A percentile compares a stretch with the other conserved stretches of the same genome.
These are phyloP conservation scores for Poecilia picta DNA, from an alignment of 2,797 vertebrate species.

Conservation along the genomic window DNA sequence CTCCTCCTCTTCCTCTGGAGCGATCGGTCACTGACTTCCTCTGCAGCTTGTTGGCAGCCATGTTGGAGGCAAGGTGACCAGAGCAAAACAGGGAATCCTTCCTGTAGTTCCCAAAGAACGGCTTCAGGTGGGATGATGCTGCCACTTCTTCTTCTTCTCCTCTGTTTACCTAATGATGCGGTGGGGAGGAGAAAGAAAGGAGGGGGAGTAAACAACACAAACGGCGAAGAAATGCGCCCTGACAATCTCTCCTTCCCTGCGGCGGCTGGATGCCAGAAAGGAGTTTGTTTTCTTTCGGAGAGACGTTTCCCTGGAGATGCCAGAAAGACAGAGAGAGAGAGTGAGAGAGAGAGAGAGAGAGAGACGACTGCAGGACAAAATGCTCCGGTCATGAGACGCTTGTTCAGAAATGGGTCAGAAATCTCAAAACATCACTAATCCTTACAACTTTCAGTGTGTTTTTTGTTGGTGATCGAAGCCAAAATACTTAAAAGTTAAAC, in stretches of 20 bases:
- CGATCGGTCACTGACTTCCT: constrained; percentile 57
- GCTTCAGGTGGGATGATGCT: constrained; percentile 68
- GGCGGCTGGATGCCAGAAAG: constrained; percentile 83
- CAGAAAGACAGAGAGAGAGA: constrained; percentile 51
- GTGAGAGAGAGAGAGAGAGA: constrained; percentile 64
- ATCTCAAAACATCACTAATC: constrained; percentile 20
- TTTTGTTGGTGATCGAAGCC: constrained; percentile 9
- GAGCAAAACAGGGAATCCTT: constrained; percentile 73
- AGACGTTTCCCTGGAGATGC: constrained; percentile 87
- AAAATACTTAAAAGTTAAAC: background rate
- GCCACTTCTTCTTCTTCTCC: constrained; percentile 47
- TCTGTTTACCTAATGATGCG: constrained; percentile 79
- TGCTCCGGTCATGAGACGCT: constrained; percentile 87
- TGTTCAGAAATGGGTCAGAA: constrained; percentile 86
- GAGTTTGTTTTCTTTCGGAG: constrained; percentile 84
- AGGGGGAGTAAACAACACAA: constrained; percentile 31
- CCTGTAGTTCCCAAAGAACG: constrained; percentile 70
- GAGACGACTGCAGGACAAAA: constrained; percentile 85
- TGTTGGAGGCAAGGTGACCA: constrained; percentile 80
- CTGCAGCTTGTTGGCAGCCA: constrained; percentile 64
- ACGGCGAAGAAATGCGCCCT: constrained; percentile 83
- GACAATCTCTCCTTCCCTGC: constrained; percentile 86
- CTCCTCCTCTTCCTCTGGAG: constrained; percentile 37
- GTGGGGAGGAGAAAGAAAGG: constrained; percentile 43
- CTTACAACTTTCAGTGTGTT: background rate